Percentiles rank a stretch among this genome's conserved stretches.
These are phyloP conservation scores for Anomalospiza imberbis DNA, from an alignment of 2,797 vertebrate species.

Conservation along the genomic window DNA sequence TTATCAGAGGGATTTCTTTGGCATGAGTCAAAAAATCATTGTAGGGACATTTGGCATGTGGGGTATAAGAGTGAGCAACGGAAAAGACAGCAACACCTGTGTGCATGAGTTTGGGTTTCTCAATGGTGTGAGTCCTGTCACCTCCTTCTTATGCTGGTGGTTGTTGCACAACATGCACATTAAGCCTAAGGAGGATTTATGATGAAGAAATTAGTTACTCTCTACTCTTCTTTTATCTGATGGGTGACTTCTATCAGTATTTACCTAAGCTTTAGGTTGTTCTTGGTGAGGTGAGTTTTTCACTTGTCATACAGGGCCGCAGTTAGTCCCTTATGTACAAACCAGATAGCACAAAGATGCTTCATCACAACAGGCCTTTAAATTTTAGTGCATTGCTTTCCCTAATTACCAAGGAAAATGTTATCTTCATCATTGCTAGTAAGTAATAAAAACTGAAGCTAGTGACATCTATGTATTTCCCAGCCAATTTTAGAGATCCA, in stretches of 20 bases:
- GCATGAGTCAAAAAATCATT: neutral
- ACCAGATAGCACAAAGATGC: neutral
- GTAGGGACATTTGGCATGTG: neutral
- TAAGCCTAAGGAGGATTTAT: neutral
- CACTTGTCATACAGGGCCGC: accelerated
- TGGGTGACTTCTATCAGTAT: neutral
- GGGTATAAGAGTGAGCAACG: neutral
- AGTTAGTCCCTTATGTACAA: neutral
- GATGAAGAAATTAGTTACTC: neutral
- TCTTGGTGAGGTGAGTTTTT: neutral
- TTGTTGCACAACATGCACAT: neutral
- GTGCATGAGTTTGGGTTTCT: neutral
- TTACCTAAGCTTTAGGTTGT: neutral
- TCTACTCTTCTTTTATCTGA: neutral
- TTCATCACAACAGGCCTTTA: neutral
- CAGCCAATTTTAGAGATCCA: neutral
- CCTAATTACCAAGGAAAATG: neutral
- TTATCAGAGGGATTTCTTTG: neutral
- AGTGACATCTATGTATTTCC: neutral
- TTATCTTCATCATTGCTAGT: neutral
- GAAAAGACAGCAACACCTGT: neutral
- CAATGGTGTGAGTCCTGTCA: neutral
- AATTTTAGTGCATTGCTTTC: neutral
- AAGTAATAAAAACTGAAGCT: neutral
- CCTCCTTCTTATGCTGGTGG: neutral